phyloP scores from a whole-genome alignment of 2,888 invertebrate genomes.

The Zhuqinia jingwanae region DNA sequence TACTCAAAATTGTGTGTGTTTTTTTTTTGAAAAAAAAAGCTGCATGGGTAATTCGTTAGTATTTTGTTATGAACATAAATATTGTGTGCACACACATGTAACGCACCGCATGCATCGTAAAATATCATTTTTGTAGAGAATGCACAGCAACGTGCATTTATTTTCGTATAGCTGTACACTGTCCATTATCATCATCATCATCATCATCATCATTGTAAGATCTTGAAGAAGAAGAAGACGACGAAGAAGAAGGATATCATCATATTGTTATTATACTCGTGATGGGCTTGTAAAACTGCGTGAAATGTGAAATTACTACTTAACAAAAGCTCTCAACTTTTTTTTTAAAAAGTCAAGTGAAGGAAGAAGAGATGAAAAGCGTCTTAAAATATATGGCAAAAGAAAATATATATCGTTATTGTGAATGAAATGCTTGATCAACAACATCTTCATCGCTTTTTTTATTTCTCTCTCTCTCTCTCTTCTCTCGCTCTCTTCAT shows the following conservation, averaged over 20 bases:
- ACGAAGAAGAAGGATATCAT: slow-evolving; percentile 23
- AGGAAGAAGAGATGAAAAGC: slow-evolving; percentile 20
- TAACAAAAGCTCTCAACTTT: slow-evolving; percentile 44
- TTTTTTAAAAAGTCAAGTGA: slow-evolving; percentile 22
- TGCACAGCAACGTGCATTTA: neutral
- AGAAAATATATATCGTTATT: slow-evolving; percentile 26
- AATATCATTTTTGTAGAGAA: neutral
- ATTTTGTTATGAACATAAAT: neutral
- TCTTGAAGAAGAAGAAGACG: neutral
- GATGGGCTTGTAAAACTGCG: slow-evolving; percentile 63
- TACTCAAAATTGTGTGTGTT: neutral
- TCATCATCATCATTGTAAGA: slow-evolving; percentile 36
- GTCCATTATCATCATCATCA: slow-evolving; percentile 41
- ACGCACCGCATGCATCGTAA: neutral
- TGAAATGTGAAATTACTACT: slow-evolving; percentile 66
- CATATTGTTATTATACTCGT: slow-evolving; percentile 33
- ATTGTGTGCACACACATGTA: neutral
- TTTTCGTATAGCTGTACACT: neutral
- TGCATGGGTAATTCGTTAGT: neutral
- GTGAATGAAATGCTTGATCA: slow-evolving; percentile 68
- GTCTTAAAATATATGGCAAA: slow-evolving; percentile 1
- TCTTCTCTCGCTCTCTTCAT: too few species aligned
- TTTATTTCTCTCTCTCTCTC: neutral
- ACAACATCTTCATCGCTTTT: slow-evolving; percentile 60
- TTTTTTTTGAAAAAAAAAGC: neutral